Evolutionary conservation across 2,888 invertebrate genomes (phyloP), one percentile per base, ranked within the genome.

Genomic region (Aromia moschata): DNA sequence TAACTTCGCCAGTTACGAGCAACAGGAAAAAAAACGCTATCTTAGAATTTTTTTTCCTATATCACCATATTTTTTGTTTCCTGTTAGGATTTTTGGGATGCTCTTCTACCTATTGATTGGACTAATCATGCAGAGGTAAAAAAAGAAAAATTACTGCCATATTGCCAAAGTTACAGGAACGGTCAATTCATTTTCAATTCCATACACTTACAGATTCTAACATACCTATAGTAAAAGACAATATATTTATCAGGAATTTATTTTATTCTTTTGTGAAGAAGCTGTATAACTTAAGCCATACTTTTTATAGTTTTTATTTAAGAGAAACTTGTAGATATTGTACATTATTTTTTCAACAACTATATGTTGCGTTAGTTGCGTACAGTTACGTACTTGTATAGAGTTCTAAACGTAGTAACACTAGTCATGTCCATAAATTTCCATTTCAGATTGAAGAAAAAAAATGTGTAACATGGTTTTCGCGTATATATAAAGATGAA

Each of bases 361-460:
- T 45, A 31, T n/a, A n/a, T 30, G 17, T 16, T 45, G 7, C n/a
- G n/a, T 33, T 33, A 33, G 30, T 31, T 30, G 31, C 25, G 31
- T 45, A 16, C 45, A n/a, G 45, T n/a, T n/a, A n/a, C n/a, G n/a
- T 45, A 45, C 45, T 45, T 45, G 45, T 45, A 45, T 45, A 45
- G n/a, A n/a, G 45, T 31, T 45, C 16, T 45, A 45, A 45, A 45
- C n/a, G 31, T 45, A 45, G 45, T 45, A 45, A 45, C 25, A 31
- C 45, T 45, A 45, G 45, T 45, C 45, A 45, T 45, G 15, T 45
- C 25, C 45, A 45, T 31, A 45, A 31, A 18, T 45, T 45, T 45
- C 14, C 9, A 43, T 14, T 31, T 25, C 14, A 12, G 31, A 30
- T 10, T 45, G 20, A 15, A 14, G 18, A 44, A 44, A 14, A 7